Percentiles rank a stretch among this genome's conserved stretches.
Conservation (phyloP, 2,797 vertebrate genomes). For the Coregonus ussuriensis region DNA sequence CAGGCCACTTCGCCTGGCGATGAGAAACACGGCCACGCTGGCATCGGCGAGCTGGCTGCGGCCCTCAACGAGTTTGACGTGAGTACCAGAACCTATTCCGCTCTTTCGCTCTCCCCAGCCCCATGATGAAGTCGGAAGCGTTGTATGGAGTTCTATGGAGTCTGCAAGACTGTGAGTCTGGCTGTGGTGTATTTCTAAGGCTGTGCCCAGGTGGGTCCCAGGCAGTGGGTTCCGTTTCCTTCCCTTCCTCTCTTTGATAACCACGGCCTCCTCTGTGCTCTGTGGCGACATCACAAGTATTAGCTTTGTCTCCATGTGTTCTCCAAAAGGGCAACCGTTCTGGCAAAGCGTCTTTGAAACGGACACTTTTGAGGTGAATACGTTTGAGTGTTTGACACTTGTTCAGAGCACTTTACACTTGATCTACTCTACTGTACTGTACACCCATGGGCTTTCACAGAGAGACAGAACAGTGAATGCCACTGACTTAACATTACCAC, state of each 20-base stretch:
- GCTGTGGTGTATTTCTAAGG: neutral
- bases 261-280: neutral
- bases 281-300: neutral
- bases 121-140: neutral
- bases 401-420: neutral
- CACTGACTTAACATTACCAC: neutral
- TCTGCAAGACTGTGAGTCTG: neutral
- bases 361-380: neutral
- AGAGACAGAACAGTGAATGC: neutral
- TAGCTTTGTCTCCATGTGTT: neutral
- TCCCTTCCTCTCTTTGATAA: neutral
- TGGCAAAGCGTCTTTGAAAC: neutral
- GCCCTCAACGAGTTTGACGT: conserved; percentile 98
- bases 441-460: neutral
- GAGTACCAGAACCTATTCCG: conserved; percentile 66
- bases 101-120: neutral
- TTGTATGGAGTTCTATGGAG: neutral
- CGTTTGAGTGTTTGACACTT: neutral
- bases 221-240: neutral
- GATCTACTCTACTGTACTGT: neutral
- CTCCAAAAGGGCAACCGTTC: neutral
- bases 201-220: neutral
- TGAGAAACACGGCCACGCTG: conserved; percentile 94
- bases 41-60: conserved; percentile 95
- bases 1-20: conserved; percentile 94